phyloP scores from a whole-genome alignment of 2,888 invertebrate species.

The Actias luna region DNA sequence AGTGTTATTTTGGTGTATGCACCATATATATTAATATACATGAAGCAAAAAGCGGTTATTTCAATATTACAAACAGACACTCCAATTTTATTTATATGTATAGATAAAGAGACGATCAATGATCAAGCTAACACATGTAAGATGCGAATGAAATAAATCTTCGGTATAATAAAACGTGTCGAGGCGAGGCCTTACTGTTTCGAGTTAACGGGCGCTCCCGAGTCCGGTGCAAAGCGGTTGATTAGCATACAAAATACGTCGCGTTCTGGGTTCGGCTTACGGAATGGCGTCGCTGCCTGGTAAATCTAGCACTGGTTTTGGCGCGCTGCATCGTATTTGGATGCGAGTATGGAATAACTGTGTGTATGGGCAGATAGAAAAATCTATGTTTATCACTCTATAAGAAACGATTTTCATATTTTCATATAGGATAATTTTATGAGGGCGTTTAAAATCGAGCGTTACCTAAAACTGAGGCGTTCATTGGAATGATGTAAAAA shows the following conservation, averaged over 20 bases:
- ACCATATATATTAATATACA: no score
- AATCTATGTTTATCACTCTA: neutral
- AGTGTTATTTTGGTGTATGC: no score
- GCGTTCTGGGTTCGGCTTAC: constrained; percentile 18
- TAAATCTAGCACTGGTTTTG: constrained; percentile 17
- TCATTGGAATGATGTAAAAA: no score
- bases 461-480: no score
- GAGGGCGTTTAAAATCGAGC: no score
- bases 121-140: no score
- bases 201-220: constrained; percentile 6
- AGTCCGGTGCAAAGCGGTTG: constrained; percentile 21
- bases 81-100: no score
- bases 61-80: no score
- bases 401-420: no score
- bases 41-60: no score
- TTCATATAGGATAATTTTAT: no score
- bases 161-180: neutral
- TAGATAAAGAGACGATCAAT: no score
- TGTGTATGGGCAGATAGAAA: neutral
- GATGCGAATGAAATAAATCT: neutral
- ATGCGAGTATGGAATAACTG: constrained; percentile 5
- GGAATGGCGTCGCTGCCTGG: constrained; percentile 18
- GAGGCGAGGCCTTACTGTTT: neutral
- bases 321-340: constrained; percentile 12
- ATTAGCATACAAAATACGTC: constrained; percentile 33